Percentiles rank a stretch among this genome's conserved stretches.
phyloP scores from a whole-genome alignment of 2,797 vertebrate species.

The Protonibea diacanthus region DNA sequence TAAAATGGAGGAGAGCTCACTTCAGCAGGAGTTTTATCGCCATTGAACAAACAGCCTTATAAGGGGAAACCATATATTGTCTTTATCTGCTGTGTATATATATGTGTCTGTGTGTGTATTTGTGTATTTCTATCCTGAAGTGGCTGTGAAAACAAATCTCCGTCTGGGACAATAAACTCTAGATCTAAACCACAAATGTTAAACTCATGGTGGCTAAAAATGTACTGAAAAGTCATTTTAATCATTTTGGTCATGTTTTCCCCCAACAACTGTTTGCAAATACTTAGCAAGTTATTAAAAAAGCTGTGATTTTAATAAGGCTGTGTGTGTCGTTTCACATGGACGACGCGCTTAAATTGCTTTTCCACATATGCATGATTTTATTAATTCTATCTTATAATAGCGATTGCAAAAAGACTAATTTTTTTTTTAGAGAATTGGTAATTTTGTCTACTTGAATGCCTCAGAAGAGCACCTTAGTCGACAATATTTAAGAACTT shows the following conservation, averaged over 20 bases:
- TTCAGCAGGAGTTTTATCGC: too few relatives aligned
- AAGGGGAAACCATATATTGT: too few relatives aligned
- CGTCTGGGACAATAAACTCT: too few relatives aligned
- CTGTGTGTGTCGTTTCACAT: not conserved
- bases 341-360: not conserved
- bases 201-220: not conserved
- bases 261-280: too few relatives aligned
- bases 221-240: not conserved
- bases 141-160: too few relatives aligned
- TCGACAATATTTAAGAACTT: slow-evolving; percentile 3
- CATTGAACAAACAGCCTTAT: too few relatives aligned
- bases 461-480: slow-evolving; percentile 5
- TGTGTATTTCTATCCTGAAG: too few relatives aligned
- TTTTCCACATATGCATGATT: not conserved
- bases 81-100: too few relatives aligned
- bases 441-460: not conserved
- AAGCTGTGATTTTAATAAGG: not conserved
- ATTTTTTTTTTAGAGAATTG: not conserved
- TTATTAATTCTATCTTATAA: not conserved
- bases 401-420: not conserved
- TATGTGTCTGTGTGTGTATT: too few relatives aligned
- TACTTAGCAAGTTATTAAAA: too few relatives aligned
- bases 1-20: too few relatives aligned
- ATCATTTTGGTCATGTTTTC: too few relatives aligned
- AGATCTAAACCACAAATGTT: not conserved